Percentiles rank a stretch among this genome's conserved stretches.
Evolutionary conservation across 2,888 invertebrate genomes (phyloP).

Genomic region (Cacoxenus indagator): DNA sequence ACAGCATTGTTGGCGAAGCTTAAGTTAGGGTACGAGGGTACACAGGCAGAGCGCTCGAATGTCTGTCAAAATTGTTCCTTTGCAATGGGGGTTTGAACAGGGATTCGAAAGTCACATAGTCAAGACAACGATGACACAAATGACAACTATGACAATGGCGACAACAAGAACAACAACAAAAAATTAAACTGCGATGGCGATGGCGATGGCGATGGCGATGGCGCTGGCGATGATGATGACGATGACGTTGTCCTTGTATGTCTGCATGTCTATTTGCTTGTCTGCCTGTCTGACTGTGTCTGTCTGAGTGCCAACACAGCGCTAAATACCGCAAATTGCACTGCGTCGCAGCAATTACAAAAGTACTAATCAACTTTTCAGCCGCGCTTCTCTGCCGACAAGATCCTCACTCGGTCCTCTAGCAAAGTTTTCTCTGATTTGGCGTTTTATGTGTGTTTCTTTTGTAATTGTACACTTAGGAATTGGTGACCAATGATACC

Average conservation of each 20-base stretch:
- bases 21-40: too few relatives aligned
- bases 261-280: background rate
- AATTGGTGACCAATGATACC: constrained; percentile 79
- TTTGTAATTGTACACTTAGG: constrained; percentile 71
- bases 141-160: constrained; percentile 51
- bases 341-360: constrained; percentile 57
- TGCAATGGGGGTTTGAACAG: too few relatives aligned
- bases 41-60: too few relatives aligned
- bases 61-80: too few relatives aligned
- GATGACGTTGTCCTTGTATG: constrained; percentile 52
- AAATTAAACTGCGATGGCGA: constrained; percentile 24
- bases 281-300: constrained; percentile 4
- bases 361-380: constrained; percentile 47
- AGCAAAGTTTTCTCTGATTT: constrained; percentile 19
- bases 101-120: background rate
- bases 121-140: constrained; percentile 13
- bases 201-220: too few relatives aligned
- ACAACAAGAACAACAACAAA: constrained; percentile 45
- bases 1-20: background rate
- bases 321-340: constrained; percentile 61
- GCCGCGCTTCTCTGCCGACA: constrained; percentile 12
- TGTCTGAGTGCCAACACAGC: constrained; percentile 1
- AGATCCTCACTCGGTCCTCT: background rate
- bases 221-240: background rate
- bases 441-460: constrained; percentile 29